These are phyloP conservation scores for Sicus ferrugineus DNA, from an alignment of 2,888 invertebrate genomes.

Conservation along the genomic window DNA sequence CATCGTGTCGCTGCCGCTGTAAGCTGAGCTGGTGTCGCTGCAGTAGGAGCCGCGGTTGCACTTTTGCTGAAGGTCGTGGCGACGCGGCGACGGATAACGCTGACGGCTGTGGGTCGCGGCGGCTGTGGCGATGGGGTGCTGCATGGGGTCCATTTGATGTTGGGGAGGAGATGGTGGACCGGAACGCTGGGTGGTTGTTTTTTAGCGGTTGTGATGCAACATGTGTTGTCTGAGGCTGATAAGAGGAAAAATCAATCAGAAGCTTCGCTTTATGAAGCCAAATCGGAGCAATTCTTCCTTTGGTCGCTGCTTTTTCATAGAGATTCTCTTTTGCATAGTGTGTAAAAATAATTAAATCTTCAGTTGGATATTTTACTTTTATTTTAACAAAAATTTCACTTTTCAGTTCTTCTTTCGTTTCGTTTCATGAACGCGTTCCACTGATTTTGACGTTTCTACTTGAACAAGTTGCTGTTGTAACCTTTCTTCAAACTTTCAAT, in stretches of 20 bases:
- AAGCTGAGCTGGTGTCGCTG: conserved; percentile 95
- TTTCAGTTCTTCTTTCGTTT: conserved; percentile 1
- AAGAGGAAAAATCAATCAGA: no score
- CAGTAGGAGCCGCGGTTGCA: conserved; percentile 84
- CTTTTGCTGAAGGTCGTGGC: conserved; percentile 83
- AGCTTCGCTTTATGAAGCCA: no score
- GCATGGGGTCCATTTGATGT: background rate
- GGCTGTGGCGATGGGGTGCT: no score
- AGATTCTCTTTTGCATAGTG: no score
- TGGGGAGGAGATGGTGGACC: background rate
- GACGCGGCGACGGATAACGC: conserved; percentile 45
- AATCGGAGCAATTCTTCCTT: no score
- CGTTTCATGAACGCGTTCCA: background rate
- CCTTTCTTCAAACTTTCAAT: no score
- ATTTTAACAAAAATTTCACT: background rate
- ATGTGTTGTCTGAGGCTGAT: no score
- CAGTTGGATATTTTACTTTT: conserved; percentile 1
- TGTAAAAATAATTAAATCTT: no score
- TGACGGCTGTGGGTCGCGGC: conserved; percentile 20
- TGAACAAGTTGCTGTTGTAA: no score
- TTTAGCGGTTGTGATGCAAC: no score
- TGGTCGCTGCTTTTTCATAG: no score
- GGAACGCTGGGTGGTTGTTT: no score
- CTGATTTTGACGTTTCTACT: background rate
- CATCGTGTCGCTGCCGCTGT: conserved; percentile 96